Base-by-base conservation (phyloP, 2,888 invertebrate genomes). In the Pelosia muscerda region DNA sequence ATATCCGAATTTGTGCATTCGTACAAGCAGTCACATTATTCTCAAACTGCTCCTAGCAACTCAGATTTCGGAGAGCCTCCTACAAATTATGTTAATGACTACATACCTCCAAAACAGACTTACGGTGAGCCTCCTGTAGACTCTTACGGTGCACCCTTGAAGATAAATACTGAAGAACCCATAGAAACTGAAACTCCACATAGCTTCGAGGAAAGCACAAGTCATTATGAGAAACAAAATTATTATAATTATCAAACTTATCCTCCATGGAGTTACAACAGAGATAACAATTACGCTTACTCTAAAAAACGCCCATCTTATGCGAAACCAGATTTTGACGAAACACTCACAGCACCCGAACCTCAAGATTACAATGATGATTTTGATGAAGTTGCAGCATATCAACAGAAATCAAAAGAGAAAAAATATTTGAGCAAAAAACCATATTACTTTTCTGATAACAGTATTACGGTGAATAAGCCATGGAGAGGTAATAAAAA, bases 61-160 rank as follows among this genome's bases (percentile, higher is more conserved):
- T 71, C 76, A 11, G 85, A 90, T 11, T 94, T 93, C 71, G 94
- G 86, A 1, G 94, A 94, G 72, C 93, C 94, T 8, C 93, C 93
- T 2, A 25, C 63, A 0, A 34, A 84, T 4, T 80, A 77, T 3
- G 59, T 76, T 0, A 63, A 69, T 28, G 82, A 85, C 13, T 83
- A 82, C n/a, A 78, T 79, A 54, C 69, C 77, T 10, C 68, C 76
- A 25, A 84, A 84, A 62, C 75, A 78, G 19, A 78, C 73, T 28
- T 86, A 88, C 38, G 88, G 79, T 1, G 91, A 92, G 64, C 89
- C 90, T 4, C 89, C 90, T 1, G 81, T 87, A 0, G 90, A 93
- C 66, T 90, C 91, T 1, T 92, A 92, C 23, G 90, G 91, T 11
- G 82, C 83, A 19, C 89, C 90, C 0, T 71, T 89, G 11, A 85